Conservation (phyloP, 2,113 vertebrate species). For the Poeciliopsis turrubarensis region DNA sequence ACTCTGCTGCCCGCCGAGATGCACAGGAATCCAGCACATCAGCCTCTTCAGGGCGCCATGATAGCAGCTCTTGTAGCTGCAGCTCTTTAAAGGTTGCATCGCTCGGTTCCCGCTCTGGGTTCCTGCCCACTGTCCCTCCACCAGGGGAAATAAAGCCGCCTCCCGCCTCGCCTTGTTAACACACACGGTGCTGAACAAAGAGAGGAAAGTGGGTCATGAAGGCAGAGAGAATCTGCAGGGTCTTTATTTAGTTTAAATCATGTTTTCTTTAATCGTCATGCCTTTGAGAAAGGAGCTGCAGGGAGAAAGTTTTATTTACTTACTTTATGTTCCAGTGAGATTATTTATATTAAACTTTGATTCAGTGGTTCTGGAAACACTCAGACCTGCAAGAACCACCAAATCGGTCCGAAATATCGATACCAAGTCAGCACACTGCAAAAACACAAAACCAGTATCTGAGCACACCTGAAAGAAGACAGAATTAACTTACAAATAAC, state of each 20-base stretch:
- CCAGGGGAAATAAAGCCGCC: slow-evolving; percentile 32
- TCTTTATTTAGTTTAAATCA: slow-evolving; percentile 8
- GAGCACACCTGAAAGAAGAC: too few species aligned
- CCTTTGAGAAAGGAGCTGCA: too few species aligned
- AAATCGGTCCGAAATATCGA: too few species aligned
- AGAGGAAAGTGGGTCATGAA: slow-evolving; percentile 67
- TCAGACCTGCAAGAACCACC: too few species aligned
- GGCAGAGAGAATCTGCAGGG: slow-evolving; percentile 16
- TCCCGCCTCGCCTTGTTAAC: slow-evolving; percentile 36
- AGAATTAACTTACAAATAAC: too few species aligned
- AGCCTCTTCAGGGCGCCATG: slow-evolving; percentile 40
- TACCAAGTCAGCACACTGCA: too few species aligned
- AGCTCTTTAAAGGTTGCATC: slow-evolving; percentile 39
- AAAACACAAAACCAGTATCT: too few species aligned
- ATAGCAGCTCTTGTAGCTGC: slow-evolving; percentile 31
- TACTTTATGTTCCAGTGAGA: too few species aligned
- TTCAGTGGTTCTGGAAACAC: too few species aligned
- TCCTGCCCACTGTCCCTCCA: slow-evolving; percentile 29
- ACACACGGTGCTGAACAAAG: slow-evolving; percentile 44
- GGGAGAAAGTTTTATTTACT: too few species aligned
- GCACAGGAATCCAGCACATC: slow-evolving; percentile 29
- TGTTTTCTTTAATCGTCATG: too few species aligned
- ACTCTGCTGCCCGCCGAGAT: slow-evolving; percentile 28
- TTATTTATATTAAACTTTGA: too few species aligned
- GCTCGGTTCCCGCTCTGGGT: slow-evolving; percentile 1